Conservation (phyloP, 2,113 vertebrate species). For the Melozone crissalis region DNA sequence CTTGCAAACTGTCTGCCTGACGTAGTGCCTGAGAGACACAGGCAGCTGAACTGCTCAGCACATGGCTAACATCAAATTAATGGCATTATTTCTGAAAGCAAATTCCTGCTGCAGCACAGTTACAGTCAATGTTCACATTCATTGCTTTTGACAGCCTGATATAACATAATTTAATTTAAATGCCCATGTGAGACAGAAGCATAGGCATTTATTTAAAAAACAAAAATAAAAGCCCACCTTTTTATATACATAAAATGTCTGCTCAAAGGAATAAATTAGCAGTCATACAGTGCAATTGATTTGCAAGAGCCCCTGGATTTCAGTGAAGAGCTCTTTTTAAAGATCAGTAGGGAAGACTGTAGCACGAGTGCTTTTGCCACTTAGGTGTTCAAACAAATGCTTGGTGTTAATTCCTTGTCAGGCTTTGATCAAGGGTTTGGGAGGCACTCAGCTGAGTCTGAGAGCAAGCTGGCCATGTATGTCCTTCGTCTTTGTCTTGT, state of each 20-base stretch:
- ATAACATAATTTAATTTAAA: constrained; percentile 39
- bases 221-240: background rate
- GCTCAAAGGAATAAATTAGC: background rate
- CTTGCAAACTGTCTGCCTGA: background rate
- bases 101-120: background rate
- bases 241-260: background rate
- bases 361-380: background rate
- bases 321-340: background rate
- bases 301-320: background rate
- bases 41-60: background rate
- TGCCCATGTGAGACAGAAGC: background rate
- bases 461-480: background rate
- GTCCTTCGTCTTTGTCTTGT: background rate
- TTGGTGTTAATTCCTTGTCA: background rate
- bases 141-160: constrained; percentile 42
- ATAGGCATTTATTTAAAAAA: background rate
- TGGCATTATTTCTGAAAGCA: constrained; percentile 14
- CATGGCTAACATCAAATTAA: constrained; percentile 12
- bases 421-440: background rate
- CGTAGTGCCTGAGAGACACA: background rate
- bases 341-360: background rate
- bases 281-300: background rate
- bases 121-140: constrained; percentile 1
- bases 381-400: background rate
- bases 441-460: background rate